Percentiles rank a stretch among this genome's conserved stretches.
Conservation (phyloP, 2,113 vertebrate genomes). For the Mirza zaza region DNA sequence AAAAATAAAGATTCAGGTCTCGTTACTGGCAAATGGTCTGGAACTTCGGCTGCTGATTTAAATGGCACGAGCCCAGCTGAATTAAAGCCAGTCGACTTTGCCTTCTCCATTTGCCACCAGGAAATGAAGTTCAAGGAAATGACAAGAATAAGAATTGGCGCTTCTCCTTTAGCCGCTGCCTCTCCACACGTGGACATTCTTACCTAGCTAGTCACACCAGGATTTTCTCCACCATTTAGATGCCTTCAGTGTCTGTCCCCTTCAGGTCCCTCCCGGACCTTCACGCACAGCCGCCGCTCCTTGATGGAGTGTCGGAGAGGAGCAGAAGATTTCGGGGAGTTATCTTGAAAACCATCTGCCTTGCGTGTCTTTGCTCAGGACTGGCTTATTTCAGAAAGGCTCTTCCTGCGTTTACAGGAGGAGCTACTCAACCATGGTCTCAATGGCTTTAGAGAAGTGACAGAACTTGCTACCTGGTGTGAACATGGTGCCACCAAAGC, state of each 20-base stretch:
- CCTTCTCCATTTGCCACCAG: neutral
- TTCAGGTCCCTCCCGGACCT: neutral
- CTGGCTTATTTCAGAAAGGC: neutral
- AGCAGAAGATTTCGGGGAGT: rapidly evolving
- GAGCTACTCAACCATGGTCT: rapidly evolving
- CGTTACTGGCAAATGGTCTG: neutral
- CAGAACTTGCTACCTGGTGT: too few species aligned
- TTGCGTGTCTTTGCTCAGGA: rapidly evolving
- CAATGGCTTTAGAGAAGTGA: neutral
- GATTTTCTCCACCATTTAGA: too few species aligned
- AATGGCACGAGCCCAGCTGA: neutral
- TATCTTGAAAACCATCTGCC: rapidly evolving
- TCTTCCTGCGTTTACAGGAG: neutral
- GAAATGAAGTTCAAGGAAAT: neutral
- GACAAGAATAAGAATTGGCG: neutral
- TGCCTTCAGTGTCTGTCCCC: neutral
- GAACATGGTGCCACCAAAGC: neutral
- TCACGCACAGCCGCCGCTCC: too few species aligned
- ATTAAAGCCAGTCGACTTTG: neutral
- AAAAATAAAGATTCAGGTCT: neutral
- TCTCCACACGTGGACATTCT: neutral
- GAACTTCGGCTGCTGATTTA: neutral
- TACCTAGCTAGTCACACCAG: neutral
- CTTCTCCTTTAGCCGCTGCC: neutral
- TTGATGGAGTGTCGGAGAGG: neutral